Evolutionary conservation across 2,797 vertebrate genomes (phyloP), one percentile per base, ranked within the genome.

Genomic region (Cirrhinus molitorella): DNA sequence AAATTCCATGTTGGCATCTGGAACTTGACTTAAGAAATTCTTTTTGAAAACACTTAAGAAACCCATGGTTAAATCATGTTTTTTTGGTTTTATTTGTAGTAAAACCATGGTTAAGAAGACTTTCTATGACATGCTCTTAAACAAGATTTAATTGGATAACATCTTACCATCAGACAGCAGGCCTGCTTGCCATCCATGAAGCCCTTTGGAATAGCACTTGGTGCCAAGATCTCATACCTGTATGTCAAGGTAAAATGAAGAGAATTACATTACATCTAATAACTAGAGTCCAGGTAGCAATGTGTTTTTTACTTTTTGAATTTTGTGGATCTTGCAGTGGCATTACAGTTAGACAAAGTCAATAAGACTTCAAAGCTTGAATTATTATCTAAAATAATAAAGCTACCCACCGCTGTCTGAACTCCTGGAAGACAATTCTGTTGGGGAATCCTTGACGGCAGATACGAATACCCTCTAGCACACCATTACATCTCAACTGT

Each of bases 121-220:
- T 16, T 45, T 45, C 40, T 45, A 47, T 4, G 40, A 17, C 67
- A 70, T 66, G 21, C 4, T 45, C 17, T 43, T 25, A 25, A 43
- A n/a, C 2, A 53, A 28, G 2, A 40, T 25, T 43, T 55, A 12
- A 25, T 19, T 49, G 13, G 37, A 68, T 21, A 53, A 28, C 40
- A 61, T 57, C 95, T 96, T 89, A 99, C 98, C 98, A 99, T 99
- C 78, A 99, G 91, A 79, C 95, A 94, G 87, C 97, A 98, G 10
- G 98, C 97, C 89, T 99, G 98, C 85, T 99, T 99, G 70, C 98
- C 98, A n/a, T 99, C 98, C 98, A 99, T 99, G 94, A 99, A 99
- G 83, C 97, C 98, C 85, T 98, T 99, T 1, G 98, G 98, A 90
- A 99, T 99, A 79, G 96, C 93, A 0, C 88, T 97, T 0, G 98